Conservation (phyloP, 2,888 invertebrate genomes). For the Diarsia mendica region DNA sequence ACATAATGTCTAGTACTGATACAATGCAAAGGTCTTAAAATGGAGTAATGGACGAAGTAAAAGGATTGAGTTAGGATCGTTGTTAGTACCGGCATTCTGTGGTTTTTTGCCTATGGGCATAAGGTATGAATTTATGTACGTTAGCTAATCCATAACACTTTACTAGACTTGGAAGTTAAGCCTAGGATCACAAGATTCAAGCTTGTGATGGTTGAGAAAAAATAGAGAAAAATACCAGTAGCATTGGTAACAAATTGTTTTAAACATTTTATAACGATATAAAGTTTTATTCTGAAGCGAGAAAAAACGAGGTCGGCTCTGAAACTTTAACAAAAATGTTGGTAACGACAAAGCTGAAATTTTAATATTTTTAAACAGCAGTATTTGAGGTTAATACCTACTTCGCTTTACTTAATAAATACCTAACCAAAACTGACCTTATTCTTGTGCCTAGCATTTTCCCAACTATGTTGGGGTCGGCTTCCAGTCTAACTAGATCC, state of each 20-base stretch:
- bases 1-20: neutral
- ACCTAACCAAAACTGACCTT: neutral
- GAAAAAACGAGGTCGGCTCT: conserved; percentile 10
- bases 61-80: neutral
- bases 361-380: conserved; percentile 13
- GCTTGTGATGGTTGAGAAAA: neutral
- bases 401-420: neutral
- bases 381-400: neutral
- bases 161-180: neutral
- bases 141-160: neutral
- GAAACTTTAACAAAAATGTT: conserved; percentile 23
- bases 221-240: neutral
- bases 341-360: neutral
- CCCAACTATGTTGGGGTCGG: too few relatives aligned
- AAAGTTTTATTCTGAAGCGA: conserved; percentile 25
- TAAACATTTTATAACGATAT: conserved; percentile 11
- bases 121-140: neutral
- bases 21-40: too few relatives aligned
- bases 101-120: neutral
- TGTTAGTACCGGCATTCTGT: neutral
- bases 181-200: neutral
- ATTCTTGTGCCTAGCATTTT: neutral
- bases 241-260: conserved; percentile 10
- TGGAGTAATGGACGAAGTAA: neutral
- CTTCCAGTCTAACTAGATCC: too few relatives aligned